A percentile compares a stretch with the other conserved stretches of the same genome.
Evolutionary conservation across 2,888 invertebrate genomes (phyloP).

Genomic region (Gryllus longicercus): DNA sequence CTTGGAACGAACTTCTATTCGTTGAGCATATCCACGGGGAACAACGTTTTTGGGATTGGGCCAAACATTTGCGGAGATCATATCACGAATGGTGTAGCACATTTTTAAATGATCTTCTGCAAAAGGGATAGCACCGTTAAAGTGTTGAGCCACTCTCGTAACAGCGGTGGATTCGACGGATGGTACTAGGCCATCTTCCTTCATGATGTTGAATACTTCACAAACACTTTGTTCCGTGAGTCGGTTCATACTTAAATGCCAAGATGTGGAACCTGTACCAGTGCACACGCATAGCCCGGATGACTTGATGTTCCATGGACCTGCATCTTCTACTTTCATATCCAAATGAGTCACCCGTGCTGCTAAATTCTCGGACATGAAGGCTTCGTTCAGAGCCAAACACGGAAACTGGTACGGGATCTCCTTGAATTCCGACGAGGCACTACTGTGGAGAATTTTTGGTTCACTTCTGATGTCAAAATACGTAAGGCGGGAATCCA

Average conservation of each 20-base stretch:
- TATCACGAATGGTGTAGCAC: conserved; percentile 90
- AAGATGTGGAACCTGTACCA: conserved; percentile 97
- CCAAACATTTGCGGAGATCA: conserved; percentile 84
- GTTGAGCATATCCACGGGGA: conserved; percentile 71
- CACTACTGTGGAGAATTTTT: not conserved
- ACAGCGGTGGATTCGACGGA: not conserved
- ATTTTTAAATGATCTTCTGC: conserved; percentile 65
- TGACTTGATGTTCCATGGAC: conserved; percentile 84
- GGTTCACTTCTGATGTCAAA: conserved; percentile 46
- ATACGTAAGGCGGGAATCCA: not conserved
- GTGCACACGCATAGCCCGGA: conserved; percentile 95
- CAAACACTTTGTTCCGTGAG: conserved; percentile 51
- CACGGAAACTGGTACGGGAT: not conserved
- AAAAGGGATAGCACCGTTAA: not conserved
- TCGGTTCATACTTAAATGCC: conserved; percentile 93
- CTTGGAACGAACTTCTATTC: conserved; percentile 76
- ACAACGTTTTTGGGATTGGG: conserved; percentile 72
- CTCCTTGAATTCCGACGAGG: not conserved
- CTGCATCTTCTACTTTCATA: conserved; percentile 66
- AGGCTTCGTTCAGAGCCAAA: conserved; percentile 55
- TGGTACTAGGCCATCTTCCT: not conserved
- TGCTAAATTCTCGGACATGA: conserved; percentile 44
- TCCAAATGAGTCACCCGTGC: conserved; percentile 92
- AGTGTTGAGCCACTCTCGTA: not conserved
- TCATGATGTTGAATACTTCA: not conserved